A percentile compares a stretch with the other conserved stretches of the same genome.
phyloP scores from a whole-genome alignment of 2,888 invertebrate species.

The Plagodis pulveraria region DNA sequence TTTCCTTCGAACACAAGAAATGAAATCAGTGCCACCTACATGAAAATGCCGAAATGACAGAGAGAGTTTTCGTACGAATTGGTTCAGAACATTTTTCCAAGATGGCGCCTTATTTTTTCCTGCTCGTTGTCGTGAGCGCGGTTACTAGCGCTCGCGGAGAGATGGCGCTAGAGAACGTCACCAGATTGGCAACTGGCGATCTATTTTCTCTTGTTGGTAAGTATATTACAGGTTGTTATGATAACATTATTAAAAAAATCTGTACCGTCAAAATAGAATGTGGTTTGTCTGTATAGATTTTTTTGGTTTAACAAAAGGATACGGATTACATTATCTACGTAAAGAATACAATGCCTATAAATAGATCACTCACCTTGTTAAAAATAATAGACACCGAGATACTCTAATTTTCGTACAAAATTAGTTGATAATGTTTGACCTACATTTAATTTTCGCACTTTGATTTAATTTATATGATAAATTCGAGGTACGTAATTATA shows the following conservation, averaged over 20 bases:
- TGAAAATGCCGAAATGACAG: conserved; percentile 46
- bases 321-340: too few relatives aligned
- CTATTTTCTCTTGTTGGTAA: conserved; percentile 84
- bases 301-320: too few relatives aligned
- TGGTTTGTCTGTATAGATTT: too few relatives aligned
- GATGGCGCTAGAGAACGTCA: conserved; percentile 80
- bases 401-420: too few relatives aligned
- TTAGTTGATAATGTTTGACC: too few relatives aligned
- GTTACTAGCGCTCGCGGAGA: conserved; percentile 57
- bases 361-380: too few relatives aligned
- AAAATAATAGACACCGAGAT: too few relatives aligned
- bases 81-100: conserved; percentile 40
- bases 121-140: conserved; percentile 44
- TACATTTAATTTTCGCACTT: too few relatives aligned
- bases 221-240: conserved; percentile 25
- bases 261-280: too few relatives aligned
- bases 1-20: conserved; percentile 13
- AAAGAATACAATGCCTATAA: too few relatives aligned
- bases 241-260: background rate
- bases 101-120: conserved; percentile 65
- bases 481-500: too few relatives aligned
- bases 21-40: conserved; percentile 48
- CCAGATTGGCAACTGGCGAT: conserved; percentile 86
- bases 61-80: conserved; percentile 30
- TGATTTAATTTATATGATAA: too few relatives aligned